Evolutionary conservation across 2,113 vertebrate species (phyloP).

Genomic region (Geococcyx californianus): DNA sequence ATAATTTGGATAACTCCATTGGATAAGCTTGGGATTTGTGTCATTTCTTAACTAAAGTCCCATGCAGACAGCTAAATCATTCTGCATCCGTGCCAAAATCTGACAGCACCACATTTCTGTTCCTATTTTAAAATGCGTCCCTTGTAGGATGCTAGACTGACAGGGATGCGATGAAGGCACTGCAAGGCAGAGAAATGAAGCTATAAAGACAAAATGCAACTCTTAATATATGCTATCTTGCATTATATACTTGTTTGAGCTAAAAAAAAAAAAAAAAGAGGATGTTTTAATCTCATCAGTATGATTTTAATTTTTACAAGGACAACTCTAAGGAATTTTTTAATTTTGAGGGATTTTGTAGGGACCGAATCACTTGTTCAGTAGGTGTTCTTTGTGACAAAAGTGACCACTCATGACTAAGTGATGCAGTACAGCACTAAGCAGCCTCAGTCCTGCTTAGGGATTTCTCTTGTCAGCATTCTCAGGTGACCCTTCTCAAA

Average conservation of each 20-base stretch:
- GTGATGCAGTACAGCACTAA: background rate
- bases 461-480: background rate
- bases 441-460: rapidly evolving
- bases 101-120: background rate
- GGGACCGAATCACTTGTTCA: background rate
- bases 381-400: background rate
- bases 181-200: background rate
- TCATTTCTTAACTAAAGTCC: background rate
- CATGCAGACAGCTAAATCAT: background rate
- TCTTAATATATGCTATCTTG: background rate
- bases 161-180: background rate
- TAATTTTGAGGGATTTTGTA: background rate
- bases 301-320: background rate
- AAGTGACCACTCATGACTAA: background rate
- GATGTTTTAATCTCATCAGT: background rate
- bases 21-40: background rate
- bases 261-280: background rate
- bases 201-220: background rate
- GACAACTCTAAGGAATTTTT: background rate
- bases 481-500: background rate
- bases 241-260: background rate
- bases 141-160: background rate
- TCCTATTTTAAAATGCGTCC: background rate
- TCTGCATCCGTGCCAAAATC: background rate
- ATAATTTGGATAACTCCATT: background rate